phyloP scores from a whole-genome alignment of 64 coral and sea anemone genomes.

The Montipora cactus region DNA sequence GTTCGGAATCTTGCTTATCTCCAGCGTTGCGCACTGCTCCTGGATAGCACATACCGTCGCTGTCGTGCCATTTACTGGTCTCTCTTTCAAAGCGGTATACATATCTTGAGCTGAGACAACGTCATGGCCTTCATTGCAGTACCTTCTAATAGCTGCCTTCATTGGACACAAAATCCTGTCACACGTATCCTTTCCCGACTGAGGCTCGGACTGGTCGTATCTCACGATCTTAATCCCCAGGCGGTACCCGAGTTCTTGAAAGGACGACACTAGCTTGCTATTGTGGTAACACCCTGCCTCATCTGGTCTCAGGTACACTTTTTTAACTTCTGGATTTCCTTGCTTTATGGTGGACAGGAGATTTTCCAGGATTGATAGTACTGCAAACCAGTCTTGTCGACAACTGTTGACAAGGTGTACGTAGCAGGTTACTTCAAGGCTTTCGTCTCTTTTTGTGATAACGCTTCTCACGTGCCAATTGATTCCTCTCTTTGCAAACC shows the following conservation, averaged over 20 bases:
- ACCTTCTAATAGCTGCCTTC: conserved; percentile 31
- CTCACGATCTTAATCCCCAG: conserved; percentile 4
- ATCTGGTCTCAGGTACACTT: too few species aligned
- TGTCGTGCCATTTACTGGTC: conserved; percentile 1
- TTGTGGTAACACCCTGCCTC: too few species aligned
- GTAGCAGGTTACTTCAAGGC: too few species aligned
- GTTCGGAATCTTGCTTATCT: not conserved
- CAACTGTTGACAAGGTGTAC: too few species aligned
- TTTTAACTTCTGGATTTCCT: too few species aligned
- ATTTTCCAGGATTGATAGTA: too few species aligned
- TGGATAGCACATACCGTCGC: not conserved
- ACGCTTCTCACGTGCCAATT: too few species aligned
- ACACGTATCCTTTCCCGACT: conserved; percentile 36
- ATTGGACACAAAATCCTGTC: not conserved
- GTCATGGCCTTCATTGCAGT: conserved; percentile 6
- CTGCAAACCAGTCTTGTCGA: too few species aligned
- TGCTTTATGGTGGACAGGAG: too few species aligned
- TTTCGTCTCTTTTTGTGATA: too few species aligned
- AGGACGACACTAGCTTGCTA: not conserved
- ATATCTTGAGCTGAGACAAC: not conserved
- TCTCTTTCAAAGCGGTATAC: too few species aligned
- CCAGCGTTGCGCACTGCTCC: conserved; percentile 13
- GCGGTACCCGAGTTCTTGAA: conserved; percentile 11
- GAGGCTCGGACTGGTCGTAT: conserved; percentile 37
- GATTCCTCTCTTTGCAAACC: too few species aligned